phyloP scores from a whole-genome alignment of 1,140 invertebrate genomes.

The Dreissena polymorpha region DNA sequence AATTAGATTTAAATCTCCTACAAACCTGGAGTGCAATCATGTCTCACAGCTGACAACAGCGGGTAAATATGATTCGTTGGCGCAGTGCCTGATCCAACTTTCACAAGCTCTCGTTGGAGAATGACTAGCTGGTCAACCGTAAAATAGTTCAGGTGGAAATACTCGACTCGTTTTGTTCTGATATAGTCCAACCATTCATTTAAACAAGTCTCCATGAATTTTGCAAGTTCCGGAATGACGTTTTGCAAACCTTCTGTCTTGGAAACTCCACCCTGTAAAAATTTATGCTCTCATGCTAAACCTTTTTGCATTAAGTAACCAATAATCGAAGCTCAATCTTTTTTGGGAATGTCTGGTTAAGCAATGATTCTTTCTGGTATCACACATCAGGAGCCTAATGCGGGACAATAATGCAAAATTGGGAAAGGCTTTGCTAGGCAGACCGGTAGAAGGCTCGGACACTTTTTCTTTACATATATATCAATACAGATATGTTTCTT shows the following conservation, averaged over 20 bases:
- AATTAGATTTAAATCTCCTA: not conserved
- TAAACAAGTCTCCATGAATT: slow-evolving; percentile 71
- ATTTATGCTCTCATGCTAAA: too few relatives aligned
- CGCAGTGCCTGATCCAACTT: slow-evolving; percentile 49
- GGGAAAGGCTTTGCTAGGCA: too few relatives aligned
- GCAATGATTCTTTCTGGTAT: too few relatives aligned
- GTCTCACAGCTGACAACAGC: slow-evolving; percentile 64
- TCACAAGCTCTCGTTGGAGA: slow-evolving; percentile 69
- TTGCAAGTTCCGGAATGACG: slow-evolving; percentile 62
- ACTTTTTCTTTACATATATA: too few relatives aligned
- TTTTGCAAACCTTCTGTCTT: slow-evolving; percentile 14
- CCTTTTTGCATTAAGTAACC: too few relatives aligned
- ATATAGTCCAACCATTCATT: slow-evolving; percentile 70
- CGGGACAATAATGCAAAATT: too few relatives aligned
- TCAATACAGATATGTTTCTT: too few relatives aligned
- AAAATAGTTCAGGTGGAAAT: slow-evolving; percentile 70
- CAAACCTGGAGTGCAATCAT: slow-evolving; percentile 54
- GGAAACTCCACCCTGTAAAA: slow-evolving; percentile 24
- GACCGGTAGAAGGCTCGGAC: too few relatives aligned
- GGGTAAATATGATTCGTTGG: slow-evolving; percentile 59
- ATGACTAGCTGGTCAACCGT: slow-evolving; percentile 74
- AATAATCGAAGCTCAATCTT: too few relatives aligned
- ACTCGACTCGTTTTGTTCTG: slow-evolving; percentile 63
- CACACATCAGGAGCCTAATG: too few relatives aligned
- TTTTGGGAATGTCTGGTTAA: too few relatives aligned